These are phyloP conservation scores for Chelonia mydas DNA, from an alignment of 2,797 vertebrate species.

Conservation along the genomic window DNA sequence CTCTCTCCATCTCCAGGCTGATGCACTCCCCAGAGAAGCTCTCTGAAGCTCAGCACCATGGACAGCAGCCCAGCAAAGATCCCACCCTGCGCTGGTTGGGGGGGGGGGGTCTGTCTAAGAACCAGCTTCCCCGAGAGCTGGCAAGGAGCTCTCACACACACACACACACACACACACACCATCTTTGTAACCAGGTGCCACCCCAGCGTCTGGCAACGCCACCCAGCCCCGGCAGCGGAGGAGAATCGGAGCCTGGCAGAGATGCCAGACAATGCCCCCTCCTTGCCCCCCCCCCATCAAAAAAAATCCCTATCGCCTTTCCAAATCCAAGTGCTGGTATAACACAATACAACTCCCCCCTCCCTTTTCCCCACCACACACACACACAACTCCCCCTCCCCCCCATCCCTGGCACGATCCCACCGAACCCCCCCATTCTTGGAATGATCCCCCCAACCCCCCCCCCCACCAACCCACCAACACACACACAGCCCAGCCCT, in stretches of 20 bases:
- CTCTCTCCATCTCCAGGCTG: neutral
- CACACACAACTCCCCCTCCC: neutral
- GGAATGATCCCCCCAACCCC: neutral
- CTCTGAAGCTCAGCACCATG: neutral
- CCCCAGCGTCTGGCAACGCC: conserved; percentile 7
- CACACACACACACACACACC: neutral
- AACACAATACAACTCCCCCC: neutral
- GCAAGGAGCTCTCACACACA: neutral
- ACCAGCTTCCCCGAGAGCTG: neutral
- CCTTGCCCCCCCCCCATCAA: neutral
- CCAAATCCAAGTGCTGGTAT: neutral
- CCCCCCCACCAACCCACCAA: neutral
- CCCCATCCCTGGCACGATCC: neutral
- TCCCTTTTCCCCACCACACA: neutral
- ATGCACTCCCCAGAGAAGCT: neutral
- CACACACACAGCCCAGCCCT: too few relatives aligned
- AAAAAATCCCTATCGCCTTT: conserved; percentile 38
- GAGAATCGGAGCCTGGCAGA: neutral
- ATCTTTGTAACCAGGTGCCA: neutral
- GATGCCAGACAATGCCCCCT: conserved; percentile 6
- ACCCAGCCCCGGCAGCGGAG: conserved; percentile 5
- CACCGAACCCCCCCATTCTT: too few relatives aligned
- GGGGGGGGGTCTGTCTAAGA: neutral
- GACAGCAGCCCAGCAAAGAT: neutral
- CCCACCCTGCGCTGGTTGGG: neutral